Conservation (phyloP, 2,888 invertebrate species). For the Heliconius charithonia region DNA sequence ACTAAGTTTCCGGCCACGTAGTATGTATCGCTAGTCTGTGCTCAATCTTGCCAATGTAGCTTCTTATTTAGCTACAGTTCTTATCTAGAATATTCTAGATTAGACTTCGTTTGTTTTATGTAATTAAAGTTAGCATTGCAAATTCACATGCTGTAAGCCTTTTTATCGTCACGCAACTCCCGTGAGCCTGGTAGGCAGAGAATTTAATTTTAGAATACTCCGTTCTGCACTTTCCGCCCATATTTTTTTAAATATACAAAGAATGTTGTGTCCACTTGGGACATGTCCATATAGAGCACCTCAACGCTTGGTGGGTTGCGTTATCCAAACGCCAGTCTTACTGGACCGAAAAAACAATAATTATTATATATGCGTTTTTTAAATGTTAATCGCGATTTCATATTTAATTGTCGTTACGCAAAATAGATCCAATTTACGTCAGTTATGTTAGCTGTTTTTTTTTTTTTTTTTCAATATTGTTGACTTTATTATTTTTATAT, state of each 20-base stretch:
- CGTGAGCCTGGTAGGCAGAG: not conserved
- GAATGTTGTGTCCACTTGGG: not conserved
- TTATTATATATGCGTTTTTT: not conserved
- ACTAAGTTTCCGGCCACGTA: conserved; percentile 57
- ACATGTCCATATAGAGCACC: not conserved
- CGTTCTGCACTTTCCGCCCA: conserved; percentile 18
- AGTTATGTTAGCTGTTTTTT: not conserved
- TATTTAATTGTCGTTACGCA: not conserved
- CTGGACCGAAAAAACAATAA: not conserved
- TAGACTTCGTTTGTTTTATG: too few relatives aligned
- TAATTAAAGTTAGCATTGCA: not conserved
- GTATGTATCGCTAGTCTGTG: conserved; percentile 52
- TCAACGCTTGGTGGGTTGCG: too few relatives aligned
- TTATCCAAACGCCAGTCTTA: not conserved
- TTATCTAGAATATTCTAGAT: not conserved
- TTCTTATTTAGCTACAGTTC: conserved; percentile 10
- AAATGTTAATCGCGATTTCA: not conserved
- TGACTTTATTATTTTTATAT: not conserved
- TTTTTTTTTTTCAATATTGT: not conserved
- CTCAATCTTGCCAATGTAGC: conserved; percentile 54
- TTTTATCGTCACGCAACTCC: not conserved
- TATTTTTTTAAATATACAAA: not conserved
- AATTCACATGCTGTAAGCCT: not conserved
- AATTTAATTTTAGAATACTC: not conserved
- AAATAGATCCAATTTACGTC: not conserved